Base-by-base conservation (phyloP, 2,113 vertebrate genomes). In the Nycticryphes semicollaris region DNA sequence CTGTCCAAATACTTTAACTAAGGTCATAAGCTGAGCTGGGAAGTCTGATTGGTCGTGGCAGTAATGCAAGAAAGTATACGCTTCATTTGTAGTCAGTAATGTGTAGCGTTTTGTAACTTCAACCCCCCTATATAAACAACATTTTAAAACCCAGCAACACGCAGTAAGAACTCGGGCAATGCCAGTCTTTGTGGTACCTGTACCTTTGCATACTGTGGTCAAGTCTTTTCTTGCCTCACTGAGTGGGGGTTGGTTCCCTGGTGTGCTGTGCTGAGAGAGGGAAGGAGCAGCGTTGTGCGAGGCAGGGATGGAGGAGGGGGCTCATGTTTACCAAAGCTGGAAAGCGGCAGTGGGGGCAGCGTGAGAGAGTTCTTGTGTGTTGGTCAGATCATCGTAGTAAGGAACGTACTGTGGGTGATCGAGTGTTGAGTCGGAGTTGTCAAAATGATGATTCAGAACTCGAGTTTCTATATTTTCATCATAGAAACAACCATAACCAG, bases 81-180 rank as follows among this genome's bases (percentile, higher is more conserved):
- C 20, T 91, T 47, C 25, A 20, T 80, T 62, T 82, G 47, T 87
- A 23, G 37, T 54, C 69, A 84, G 45, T 59, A 30, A n/a, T 13
- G 8, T 33, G 7, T 33, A 51, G 37, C 35, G 54, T 72, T 72
- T 91, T 9, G 6, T 60, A 75, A 51, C 53, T 57, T 22, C 64
- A 23, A 19, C 12, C 1, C 2, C 6, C 0, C 27, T 28, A 2
- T 9, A 18, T 88, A 53, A 57, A 24, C 35, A 77, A 33, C 13
- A 28, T 76, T 31, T 77, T 45, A 63, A 85, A 94, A 25, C 14
- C 3, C 18, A 45, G 12, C 22, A 43, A 10, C 0, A 1, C 48
- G 41, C n/a, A 57, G 6, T 77, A 35, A 54, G 43, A 80, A 35
- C 17, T 27, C 67, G 10, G 12, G 56, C 82, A 54, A 12, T 50